phyloP scores from a whole-genome alignment of 2,888 invertebrate species.

The Charanyca ferruginea region DNA sequence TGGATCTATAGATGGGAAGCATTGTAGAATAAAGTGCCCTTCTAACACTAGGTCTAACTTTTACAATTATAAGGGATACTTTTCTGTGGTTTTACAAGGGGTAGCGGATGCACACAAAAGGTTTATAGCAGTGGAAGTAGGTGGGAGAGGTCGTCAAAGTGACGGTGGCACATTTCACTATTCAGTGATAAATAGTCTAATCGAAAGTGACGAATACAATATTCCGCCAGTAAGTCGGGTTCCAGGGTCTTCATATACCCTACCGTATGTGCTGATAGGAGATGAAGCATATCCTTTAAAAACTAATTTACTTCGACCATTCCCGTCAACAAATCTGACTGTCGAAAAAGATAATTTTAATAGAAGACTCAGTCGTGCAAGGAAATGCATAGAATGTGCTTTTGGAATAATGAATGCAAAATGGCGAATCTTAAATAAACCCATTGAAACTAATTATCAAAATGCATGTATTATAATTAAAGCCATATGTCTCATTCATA shows the following conservation, averaged over 20 bases:
- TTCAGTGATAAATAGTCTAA: slow-evolving; percentile 45
- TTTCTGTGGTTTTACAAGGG: slow-evolving; percentile 8
- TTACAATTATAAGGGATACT: slow-evolving; percentile 44
- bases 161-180: slow-evolving; percentile 50
- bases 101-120: slow-evolving; percentile 10
- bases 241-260: slow-evolving; percentile 25
- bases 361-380: slow-evolving; percentile 49
- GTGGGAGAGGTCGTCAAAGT: slow-evolving; percentile 45
- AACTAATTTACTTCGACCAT: slow-evolving; percentile 52
- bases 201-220: slow-evolving; percentile 32
- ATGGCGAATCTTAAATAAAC: slow-evolving; percentile 37
- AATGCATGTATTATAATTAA: slow-evolving; percentile 45
- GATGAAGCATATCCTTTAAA: slow-evolving; percentile 60
- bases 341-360: slow-evolving; percentile 44
- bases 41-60: slow-evolving; percentile 24
- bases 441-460: slow-evolving; percentile 22
- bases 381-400: slow-evolving; percentile 49
- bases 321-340: slow-evolving; percentile 30
- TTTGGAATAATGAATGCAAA: slow-evolving; percentile 48
- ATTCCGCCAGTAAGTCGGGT: slow-evolving; percentile 19
- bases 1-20: too few species aligned
- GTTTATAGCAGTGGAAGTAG: slow-evolving; percentile 14
- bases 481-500: slow-evolving; percentile 38
- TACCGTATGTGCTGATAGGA: slow-evolving; percentile 12
- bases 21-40: slow-evolving; percentile 46